Base-by-base conservation (phyloP, 1,140 invertebrate species). In the Bacillus rossius region DNA sequence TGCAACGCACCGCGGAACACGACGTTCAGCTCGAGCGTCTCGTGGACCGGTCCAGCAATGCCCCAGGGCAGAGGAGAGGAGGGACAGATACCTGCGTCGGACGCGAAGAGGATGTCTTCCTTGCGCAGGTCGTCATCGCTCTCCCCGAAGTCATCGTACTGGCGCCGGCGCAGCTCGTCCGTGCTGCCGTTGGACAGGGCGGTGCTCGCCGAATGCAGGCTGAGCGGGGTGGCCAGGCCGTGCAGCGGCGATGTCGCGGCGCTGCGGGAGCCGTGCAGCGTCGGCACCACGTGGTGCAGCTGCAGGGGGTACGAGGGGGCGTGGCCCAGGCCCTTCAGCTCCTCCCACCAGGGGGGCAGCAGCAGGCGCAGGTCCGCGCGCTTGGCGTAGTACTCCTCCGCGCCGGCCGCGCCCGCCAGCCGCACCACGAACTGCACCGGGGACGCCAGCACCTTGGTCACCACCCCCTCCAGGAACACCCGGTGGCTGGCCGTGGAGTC, bases 291-390 rank as follows among this genome's bases (percentile, higher is more conserved):
- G 55, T 63, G 65, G 40, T 67, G 68, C 8, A 65, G 23, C 19
- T 60, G 63, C 3, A 67, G 51, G 57, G 43, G 40, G 53, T 51
- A 38, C 34, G 22, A 53, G 47, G 48, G 51, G 52, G 58, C 20
- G 49, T 38, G 61, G 48, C 61, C 66, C 43, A 80, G 74, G 71
- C 89, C 88, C 67, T 92, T 91, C 42, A 97, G 74, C 73, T 98
- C 95, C 67, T 98, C 94, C 75, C 85, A 91, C 95, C 95, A 98
- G 0, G 95, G 95, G 13, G 94, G 93, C 68, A 89, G 83, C 53
- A 97, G 73, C 1, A 97, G 81, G n/a, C 95, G 81, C 37, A 98
- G 73, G 71, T 95, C 92, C 1, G 94, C 91, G 26, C 95, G 79
- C 65, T 88, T 88, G 49, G 94, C 86, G 61, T 84, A 79, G 58